Evolutionary conservation across 2,797 vertebrate species (phyloP).

Genomic region (Ctenopoma multispine): DNA sequence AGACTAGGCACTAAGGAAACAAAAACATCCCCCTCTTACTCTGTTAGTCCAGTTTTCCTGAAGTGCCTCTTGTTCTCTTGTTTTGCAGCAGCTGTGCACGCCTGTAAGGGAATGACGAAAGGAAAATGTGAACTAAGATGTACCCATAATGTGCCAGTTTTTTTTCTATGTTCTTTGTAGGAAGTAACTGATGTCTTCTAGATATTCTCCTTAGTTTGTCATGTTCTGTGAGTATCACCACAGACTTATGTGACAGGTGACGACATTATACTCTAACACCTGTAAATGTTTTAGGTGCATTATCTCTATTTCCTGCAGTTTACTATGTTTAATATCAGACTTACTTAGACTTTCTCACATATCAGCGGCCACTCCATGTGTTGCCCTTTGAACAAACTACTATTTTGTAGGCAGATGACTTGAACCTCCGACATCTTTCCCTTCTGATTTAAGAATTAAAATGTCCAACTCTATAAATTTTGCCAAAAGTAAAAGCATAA

Average conservation of each 20-base stretch:
- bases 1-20: conserved; percentile 53
- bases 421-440: too few relatives aligned
- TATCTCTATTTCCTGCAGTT: background rate
- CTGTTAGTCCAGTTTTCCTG: conserved; percentile 53
- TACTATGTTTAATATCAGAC: too few relatives aligned
- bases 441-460: too few relatives aligned
- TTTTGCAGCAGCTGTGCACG: conserved; percentile 65
- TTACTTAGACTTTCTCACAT: too few relatives aligned
- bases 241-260: conserved; percentile 27
- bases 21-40: conserved; percentile 54
- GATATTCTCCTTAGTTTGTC: conserved; percentile 21
- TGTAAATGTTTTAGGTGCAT: background rate
- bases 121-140: conserved; percentile 77
- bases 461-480: background rate
- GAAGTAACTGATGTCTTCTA: conserved; percentile 42
- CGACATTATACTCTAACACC: conserved; percentile 15
- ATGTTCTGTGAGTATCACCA: conserved; percentile 3
- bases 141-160: conserved; percentile 65
- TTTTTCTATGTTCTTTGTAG: conserved; percentile 48
- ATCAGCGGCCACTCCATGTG: too few relatives aligned
- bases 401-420: too few relatives aligned
- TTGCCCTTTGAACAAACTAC: too few relatives aligned
- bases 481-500: background rate
- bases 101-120: conserved; percentile 70
- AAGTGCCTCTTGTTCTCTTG: conserved; percentile 68